These are phyloP conservation scores for Eupeodes luniger DNA, from an alignment of 2,888 invertebrate genomes.

Conservation along the genomic window DNA sequence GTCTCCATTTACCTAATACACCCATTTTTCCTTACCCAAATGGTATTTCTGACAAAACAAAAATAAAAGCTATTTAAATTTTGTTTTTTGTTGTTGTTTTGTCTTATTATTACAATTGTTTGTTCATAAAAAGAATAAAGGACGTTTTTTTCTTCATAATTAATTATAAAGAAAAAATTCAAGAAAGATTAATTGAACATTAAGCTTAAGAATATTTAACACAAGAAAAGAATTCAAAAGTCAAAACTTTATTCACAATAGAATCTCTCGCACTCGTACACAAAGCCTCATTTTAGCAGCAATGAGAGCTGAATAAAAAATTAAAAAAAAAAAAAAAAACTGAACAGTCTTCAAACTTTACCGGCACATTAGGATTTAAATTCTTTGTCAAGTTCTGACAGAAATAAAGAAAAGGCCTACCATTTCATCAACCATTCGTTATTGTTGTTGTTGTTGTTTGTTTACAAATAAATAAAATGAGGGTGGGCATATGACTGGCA, in stretches of 20 bases:
- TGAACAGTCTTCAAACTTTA: slow-evolving; percentile 32
- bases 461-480: slow-evolving; percentile 14
- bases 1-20: neutral
- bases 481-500: slow-evolving; percentile 8
- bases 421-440: slow-evolving; percentile 4
- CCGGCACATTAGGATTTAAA: slow-evolving; percentile 39
- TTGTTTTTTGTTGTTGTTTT: neutral
- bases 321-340: neutral
- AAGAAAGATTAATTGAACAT: slow-evolving; percentile 25
- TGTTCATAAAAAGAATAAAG: no score
- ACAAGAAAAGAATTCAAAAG: slow-evolving; percentile 23
- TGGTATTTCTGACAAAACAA: neutral
- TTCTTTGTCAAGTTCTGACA: slow-evolving; percentile 37
- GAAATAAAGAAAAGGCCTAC: slow-evolving; percentile 9
- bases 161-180: slow-evolving; percentile 17
- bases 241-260: slow-evolving; percentile 27
- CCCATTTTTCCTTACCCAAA: neutral
- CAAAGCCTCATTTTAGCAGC: neutral
- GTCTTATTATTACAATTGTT: neutral
- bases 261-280: neutral
- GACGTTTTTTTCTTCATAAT: neutral
- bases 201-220: slow-evolving; percentile 5
- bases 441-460: slow-evolving; percentile 10
- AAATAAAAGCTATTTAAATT: neutral
- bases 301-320: neutral